These are phyloP conservation scores for Mus spretus DNA, from an alignment of 2,797 vertebrate genomes.

Conservation along the genomic window DNA sequence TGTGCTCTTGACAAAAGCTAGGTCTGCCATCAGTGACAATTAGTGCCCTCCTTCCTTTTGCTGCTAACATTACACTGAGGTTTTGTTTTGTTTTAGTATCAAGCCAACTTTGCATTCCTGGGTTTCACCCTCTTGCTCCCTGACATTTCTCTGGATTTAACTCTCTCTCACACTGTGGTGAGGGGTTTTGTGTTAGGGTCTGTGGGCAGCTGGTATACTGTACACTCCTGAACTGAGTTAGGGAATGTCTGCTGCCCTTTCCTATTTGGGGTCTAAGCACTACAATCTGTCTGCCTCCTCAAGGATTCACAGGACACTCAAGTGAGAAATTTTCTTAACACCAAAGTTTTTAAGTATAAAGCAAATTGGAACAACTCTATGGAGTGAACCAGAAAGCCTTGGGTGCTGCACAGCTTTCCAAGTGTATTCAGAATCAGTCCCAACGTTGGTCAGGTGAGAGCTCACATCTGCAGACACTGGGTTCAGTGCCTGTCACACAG, in stretches of 20 bases:
- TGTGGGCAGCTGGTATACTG: neutral
- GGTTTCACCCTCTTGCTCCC: neutral
- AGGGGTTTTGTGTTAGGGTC: neutral
- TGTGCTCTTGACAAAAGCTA: neutral
- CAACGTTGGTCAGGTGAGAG: neutral
- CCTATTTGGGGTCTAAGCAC: neutral
- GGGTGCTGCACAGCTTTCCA: neutral
- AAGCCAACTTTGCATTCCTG: neutral
- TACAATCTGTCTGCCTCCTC: neutral
- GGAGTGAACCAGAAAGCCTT: neutral
- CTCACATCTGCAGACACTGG: neutral
- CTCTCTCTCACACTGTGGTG: neutral
- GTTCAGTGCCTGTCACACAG: neutral
- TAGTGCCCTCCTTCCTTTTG: neutral
- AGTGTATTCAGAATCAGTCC: neutral
- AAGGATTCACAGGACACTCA: neutral
- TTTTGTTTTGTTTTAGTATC: neutral
- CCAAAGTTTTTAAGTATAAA: neutral
- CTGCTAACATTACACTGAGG: neutral
- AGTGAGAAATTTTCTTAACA: neutral
- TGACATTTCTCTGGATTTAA: neutral
- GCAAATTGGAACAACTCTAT: neutral
- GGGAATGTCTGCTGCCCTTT: neutral
- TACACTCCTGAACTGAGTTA: too few species aligned
- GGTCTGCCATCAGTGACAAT: neutral